Conservation (phyloP, 2,113 vertebrate species). For the Notarius quadriscutis region DNA sequence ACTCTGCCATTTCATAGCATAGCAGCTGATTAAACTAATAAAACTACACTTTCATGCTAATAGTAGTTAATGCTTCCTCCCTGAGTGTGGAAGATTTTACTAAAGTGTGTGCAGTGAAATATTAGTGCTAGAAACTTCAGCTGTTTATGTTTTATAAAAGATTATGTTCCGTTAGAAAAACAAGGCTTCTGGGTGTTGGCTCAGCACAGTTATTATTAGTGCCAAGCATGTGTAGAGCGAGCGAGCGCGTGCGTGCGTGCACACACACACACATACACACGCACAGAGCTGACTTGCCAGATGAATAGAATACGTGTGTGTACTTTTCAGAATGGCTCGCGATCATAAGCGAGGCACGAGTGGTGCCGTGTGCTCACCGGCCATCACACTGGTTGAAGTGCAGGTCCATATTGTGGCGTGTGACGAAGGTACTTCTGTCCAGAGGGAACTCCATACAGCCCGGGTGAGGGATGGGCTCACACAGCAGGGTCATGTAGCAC, state of each 20-base stretch:
- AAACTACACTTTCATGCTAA: neutral
- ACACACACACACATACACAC: neutral
- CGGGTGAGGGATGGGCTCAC: conserved; percentile 83
- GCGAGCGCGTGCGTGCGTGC: neutral
- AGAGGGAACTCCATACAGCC: conserved; percentile 81
- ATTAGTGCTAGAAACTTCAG: neutral
- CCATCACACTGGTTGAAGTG: conserved; percentile 85
- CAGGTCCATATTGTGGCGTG: conserved; percentile 86
- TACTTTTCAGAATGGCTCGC: neutral
- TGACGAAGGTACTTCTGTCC: conserved; percentile 79
- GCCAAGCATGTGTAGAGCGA: neutral
- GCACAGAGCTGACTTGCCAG: conserved; percentile 8
- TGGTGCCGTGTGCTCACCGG: conserved; percentile 58
- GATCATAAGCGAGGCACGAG: neutral
- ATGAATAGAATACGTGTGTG: neutral
- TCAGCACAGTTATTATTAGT: conserved; percentile 34
- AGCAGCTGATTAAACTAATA: neutral
- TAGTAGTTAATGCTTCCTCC: neutral
- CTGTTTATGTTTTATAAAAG: neutral
- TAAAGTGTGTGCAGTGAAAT: neutral
- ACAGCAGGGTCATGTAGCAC: conserved; percentile 79
- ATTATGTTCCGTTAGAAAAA: conserved; percentile 12
- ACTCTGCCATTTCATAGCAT: neutral
- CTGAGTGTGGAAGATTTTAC: neutral
- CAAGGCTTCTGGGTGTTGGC: conserved; percentile 18